A percentile compares a stretch with the other conserved stretches of the same genome.
These are phyloP conservation scores for Aplysina aerophoba DNA, from an alignment of 37 sponge, comb jelly and placozoan genomes.

Conservation along the genomic window DNA sequence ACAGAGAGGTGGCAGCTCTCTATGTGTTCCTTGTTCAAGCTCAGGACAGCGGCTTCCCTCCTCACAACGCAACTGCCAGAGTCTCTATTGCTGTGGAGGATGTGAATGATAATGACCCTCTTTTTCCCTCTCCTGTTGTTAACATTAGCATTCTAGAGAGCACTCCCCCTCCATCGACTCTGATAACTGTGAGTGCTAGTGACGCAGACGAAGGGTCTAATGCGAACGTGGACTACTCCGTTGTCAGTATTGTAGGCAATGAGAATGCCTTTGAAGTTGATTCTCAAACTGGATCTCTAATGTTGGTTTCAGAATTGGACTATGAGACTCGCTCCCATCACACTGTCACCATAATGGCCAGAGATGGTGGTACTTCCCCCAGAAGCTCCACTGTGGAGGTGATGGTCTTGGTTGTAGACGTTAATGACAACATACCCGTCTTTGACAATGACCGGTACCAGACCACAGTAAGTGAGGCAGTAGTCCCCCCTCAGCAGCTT, in stretches of 20 bases:
- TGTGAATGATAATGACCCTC: slow-evolving; percentile 38
- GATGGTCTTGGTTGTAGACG: slow-evolving; percentile 37
- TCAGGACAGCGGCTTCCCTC: slow-evolving; percentile 51
- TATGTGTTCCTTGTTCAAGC: slow-evolving; percentile 49
- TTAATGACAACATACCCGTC: slow-evolving; percentile 35
- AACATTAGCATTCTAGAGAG: slow-evolving; percentile 47
- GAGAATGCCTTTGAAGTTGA: slow-evolving; percentile 32
- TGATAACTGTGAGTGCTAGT: slow-evolving; percentile 48
- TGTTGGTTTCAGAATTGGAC: slow-evolving; percentile 38
- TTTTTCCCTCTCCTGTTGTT: neutral
- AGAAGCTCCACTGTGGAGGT: slow-evolving; percentile 15
- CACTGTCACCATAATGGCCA: slow-evolving; percentile 44
- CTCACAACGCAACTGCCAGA: slow-evolving; percentile 36
- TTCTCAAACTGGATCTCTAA: slow-evolving; percentile 4
- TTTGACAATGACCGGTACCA: slow-evolving; percentile 1
- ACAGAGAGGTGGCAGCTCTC: slow-evolving; percentile 2
- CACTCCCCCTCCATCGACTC: slow-evolving; percentile 31
- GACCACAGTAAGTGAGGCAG: slow-evolving; percentile 8
- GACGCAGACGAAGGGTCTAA: slow-evolving; percentile 71
- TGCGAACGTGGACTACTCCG: slow-evolving; percentile 51
- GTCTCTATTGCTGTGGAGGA: slow-evolving; percentile 36
- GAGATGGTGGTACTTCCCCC: slow-evolving; percentile 41
- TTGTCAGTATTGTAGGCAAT: slow-evolving; percentile 4
- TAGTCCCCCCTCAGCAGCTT: neutral
- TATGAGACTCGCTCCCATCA: slow-evolving; percentile 29